Base-by-base conservation (phyloP, 1,140 invertebrate species). In the Brachionus paranguensis region DNA sequence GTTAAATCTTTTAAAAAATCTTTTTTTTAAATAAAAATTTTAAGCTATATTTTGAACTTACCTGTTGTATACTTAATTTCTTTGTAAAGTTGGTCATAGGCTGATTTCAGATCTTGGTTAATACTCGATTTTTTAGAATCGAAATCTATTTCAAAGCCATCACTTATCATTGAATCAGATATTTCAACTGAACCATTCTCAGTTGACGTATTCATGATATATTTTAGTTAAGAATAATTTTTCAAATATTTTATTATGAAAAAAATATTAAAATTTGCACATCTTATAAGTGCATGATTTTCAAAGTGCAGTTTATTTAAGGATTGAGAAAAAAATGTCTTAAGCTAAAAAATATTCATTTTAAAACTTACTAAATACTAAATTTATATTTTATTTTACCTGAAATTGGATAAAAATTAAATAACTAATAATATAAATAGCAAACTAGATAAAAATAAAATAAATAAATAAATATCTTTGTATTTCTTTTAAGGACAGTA, bases 11-110 rank as follows among this genome's bases (percentile, higher is more conserved):
- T 14, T 45, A 29, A n/a, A 33, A 68, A 72, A 41, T n/a, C 29
- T 27, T 24, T 24, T 50, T n/a, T 24, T 47, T n/a, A 3, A 50
- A 29, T 50, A 12, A 14, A 14, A 24, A 29, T 50, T 27, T 76
- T 53, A 37, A 37, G 6, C 33, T 11, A 29, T 27, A 14, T 50
- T 74, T 47, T 76, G 1, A 2, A 50, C 43, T 14, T 50, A 53
- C 72, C 72, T 76, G 72, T 76, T 50, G 43, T 76, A 24, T 14
- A 76, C 27, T 76, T 76, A 76, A 76, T 76, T 33, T 76, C 72
- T 47, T 50, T 76, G 20, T 47, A 76, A 20, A 76, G 27, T 50
- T 50, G 43, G 14, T 76, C 43, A 47, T 76, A 76, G 14, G 72
- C 45, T 33, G 20, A 14, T 27, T 76, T 76, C 10, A 76, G 10